phyloP scores from a whole-genome alignment of 2,113 vertebrate species.

The Lophotis ruficrista region DNA sequence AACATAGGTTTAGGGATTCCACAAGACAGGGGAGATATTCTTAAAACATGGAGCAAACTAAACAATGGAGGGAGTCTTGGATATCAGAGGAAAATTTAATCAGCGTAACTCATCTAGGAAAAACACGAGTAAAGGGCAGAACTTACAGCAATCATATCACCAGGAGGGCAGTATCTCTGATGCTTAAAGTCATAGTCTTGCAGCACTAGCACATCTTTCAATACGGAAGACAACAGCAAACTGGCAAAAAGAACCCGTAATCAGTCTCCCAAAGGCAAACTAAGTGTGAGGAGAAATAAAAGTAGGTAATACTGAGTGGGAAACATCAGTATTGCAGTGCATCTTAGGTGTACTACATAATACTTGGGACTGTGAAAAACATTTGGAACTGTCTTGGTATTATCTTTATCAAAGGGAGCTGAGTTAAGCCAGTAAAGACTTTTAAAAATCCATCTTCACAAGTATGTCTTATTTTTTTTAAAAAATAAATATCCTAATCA shows the following conservation, averaged over 20 bases:
- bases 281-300: not conserved
- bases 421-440: not conserved
- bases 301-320: not conserved
- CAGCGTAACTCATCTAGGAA: not conserved
- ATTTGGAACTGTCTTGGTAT: not conserved
- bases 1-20: not conserved
- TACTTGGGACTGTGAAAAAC: not conserved
- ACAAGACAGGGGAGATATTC: not conserved
- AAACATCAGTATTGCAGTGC: not conserved
- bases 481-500: not conserved
- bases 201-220: not conserved
- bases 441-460: not conserved
- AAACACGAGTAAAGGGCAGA: not conserved
- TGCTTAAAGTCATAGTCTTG: not conserved
- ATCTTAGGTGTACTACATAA: not conserved
- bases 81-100: not conserved
- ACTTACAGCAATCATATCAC: not conserved
- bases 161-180: not conserved
- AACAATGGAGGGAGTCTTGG: not conserved
- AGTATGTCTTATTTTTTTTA: not conserved
- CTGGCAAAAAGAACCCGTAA: not conserved
- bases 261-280: not conserved
- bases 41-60: not conserved
- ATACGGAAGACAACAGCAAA: not conserved
- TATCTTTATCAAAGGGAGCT: not conserved